These are phyloP conservation scores for Lasiommata megera DNA, from an alignment of 2,888 invertebrate species.

Conservation along the genomic window DNA sequence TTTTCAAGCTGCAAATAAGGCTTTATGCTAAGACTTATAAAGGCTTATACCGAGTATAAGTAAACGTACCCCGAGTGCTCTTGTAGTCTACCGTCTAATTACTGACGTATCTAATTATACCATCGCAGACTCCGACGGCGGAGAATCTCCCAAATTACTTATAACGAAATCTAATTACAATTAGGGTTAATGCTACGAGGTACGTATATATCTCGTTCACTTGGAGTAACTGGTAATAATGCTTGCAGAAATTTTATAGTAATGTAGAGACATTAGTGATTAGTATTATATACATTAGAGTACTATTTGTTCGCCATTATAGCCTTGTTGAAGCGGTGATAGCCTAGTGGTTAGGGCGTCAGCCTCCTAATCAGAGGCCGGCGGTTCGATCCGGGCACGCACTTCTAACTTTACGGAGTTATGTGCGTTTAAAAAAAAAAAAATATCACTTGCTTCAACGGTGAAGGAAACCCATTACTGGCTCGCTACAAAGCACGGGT, in stretches of 20 bases:
- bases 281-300: too few species aligned
- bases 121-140: slow-evolving; percentile 56
- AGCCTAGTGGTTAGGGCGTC: too few species aligned
- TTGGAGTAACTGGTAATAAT: slow-evolving; percentile 8
- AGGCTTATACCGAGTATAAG: slow-evolving; percentile 34
- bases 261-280: not conserved
- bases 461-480: too few species aligned
- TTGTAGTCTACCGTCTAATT: slow-evolving; percentile 68
- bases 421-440: too few species aligned
- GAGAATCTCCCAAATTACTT: slow-evolving; percentile 73
- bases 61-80: slow-evolving; percentile 66
- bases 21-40: slow-evolving; percentile 34
- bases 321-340: too few species aligned
- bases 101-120: slow-evolving; percentile 77
- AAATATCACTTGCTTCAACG: too few species aligned
- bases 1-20: slow-evolving; percentile 35
- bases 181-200: slow-evolving; percentile 59
- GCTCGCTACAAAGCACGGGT: too few species aligned
- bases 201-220: slow-evolving; percentile 30
- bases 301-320: too few species aligned
- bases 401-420: too few species aligned
- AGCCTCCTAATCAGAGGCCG: too few species aligned
- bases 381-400: too few species aligned
- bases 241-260: slow-evolving; percentile 3
- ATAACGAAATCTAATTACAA: slow-evolving; percentile 69